Evolutionary conservation across 2,888 invertebrate species (phyloP), one percentile per base, ranked within the genome.

Genomic region (Conus canariensis): DNA sequence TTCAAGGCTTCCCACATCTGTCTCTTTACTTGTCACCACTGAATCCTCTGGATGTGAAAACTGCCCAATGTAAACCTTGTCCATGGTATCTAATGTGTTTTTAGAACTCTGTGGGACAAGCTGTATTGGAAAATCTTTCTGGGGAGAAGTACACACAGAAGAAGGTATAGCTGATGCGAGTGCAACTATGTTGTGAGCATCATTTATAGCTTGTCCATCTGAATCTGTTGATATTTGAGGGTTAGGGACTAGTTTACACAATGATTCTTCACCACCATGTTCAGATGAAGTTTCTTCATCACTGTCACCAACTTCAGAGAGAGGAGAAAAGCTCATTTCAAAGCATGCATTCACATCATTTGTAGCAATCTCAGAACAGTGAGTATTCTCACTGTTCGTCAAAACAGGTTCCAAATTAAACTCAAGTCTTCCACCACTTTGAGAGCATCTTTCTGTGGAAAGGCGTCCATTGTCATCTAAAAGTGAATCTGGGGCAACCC

Each of bases 271-370:
- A 2, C 25, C 58, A 58, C 19, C 59, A n/a, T 25, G n/a, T 60
- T 85, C 10, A 59, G n/a, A 56, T 19, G 56, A 59, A 67, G 59
- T 12, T 59, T 59, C 85, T 4, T 67, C 86, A 67, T 86, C 86
- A 30, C 16, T 86, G 14, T 45, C 67, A 30, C 30, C 14, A 14
- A 25, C 92, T 90, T 93, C 90, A 30, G 94, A 94, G 25, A 94
- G 88, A 60, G 94, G 94, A 64, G 94, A 94, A 85, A 93, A 93
- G 88, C 90, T 93, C 7, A 94, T 91, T 25, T 91, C 90, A 91
- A 94, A 94, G 80, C 91, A 90, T 8, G 88, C 91, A 85, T 87
- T 90, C 25, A 77, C 12, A 30, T 60, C 59, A 30, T 82, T 74
- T 12, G 45, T n/a, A 19, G 45, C 86, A 86, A 19, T 67, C 64